Evolutionary conservation across 2,888 invertebrate species (phyloP).

Genomic region (Dastarcus helophoroides): DNA sequence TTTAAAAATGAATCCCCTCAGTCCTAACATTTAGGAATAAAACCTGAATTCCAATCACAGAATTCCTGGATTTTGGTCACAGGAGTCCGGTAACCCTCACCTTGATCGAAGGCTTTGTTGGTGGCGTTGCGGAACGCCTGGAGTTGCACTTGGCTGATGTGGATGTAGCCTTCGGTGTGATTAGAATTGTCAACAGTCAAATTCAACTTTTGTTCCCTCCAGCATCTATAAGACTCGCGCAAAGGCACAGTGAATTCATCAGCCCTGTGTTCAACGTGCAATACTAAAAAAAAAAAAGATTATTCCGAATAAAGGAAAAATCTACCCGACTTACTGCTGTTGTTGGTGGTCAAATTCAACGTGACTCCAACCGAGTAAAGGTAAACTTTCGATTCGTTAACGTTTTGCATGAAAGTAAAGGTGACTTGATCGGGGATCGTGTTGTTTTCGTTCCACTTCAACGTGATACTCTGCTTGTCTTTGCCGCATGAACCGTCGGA

Average conservation of each 20-base stretch:
- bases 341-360: slow-evolving; percentile 13
- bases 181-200: slow-evolving; percentile 35
- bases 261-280: slow-evolving; percentile 32
- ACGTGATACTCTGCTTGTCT: slow-evolving; percentile 4
- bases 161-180: slow-evolving; percentile 39
- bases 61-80: too few relatives aligned
- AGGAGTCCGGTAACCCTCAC: slow-evolving; percentile 33
- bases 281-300: slow-evolving; percentile 14
- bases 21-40: too few relatives aligned
- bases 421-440: slow-evolving; percentile 24
- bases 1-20: too few relatives aligned
- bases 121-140: slow-evolving; percentile 56
- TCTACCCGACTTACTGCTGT: slow-evolving; percentile 2
- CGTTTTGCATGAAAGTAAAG: slow-evolving; percentile 37
- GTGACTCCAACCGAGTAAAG: slow-evolving; percentile 17
- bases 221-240: slow-evolving; percentile 63
- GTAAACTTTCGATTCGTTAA: slow-evolving; percentile 26
- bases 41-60: too few relatives aligned
- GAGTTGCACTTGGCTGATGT: slow-evolving; percentile 53
- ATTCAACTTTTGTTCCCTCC: slow-evolving; percentile 45
- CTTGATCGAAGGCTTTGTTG: slow-evolving; percentile 48
- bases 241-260: slow-evolving; percentile 48
- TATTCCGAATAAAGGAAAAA: slow-evolving; percentile 10
- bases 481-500: slow-evolving; percentile 6
- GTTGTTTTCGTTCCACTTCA: slow-evolving; percentile 20